A percentile compares a stretch with the other conserved stretches of the same genome.
phyloP scores from a whole-genome alignment of 2,797 vertebrate species.

The Hydrophis major region DNA sequence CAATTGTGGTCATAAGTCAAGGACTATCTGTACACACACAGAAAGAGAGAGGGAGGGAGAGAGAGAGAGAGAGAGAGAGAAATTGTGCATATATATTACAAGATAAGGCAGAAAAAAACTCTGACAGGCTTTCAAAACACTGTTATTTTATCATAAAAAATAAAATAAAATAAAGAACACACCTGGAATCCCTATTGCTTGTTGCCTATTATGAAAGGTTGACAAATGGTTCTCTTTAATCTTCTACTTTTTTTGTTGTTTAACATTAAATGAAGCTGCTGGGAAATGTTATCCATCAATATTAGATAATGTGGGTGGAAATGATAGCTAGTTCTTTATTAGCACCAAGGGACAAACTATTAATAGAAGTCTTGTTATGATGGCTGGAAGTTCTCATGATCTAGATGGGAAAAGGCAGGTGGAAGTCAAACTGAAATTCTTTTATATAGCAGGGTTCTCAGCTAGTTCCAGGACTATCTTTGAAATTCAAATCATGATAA shows the following conservation, averaged over 20 bases:
- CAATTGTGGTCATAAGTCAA: neutral
- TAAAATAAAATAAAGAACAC: neutral
- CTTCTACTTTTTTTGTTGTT: neutral
- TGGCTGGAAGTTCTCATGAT: neutral
- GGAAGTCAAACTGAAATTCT: neutral
- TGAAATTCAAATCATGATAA: neutral
- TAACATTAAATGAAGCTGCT: neutral
- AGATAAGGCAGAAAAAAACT: neutral
- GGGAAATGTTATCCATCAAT: neutral
- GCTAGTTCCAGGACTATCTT: neutral
- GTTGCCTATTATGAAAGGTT: neutral
- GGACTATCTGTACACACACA: neutral
- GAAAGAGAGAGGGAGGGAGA: too few relatives aligned
- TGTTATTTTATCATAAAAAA: neutral
- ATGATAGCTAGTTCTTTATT: neutral
- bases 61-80: too few relatives aligned
- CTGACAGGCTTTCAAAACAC: neutral
- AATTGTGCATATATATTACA: neutral
- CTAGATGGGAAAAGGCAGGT: neutral
- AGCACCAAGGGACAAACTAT: neutral
- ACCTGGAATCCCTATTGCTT: neutral
- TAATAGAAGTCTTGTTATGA: neutral
- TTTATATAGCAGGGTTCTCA: neutral
- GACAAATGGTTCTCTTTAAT: neutral
- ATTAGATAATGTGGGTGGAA: neutral